Base-by-base conservation (phyloP, 2,113 vertebrate species). In the Scomber scombrus region DNA sequence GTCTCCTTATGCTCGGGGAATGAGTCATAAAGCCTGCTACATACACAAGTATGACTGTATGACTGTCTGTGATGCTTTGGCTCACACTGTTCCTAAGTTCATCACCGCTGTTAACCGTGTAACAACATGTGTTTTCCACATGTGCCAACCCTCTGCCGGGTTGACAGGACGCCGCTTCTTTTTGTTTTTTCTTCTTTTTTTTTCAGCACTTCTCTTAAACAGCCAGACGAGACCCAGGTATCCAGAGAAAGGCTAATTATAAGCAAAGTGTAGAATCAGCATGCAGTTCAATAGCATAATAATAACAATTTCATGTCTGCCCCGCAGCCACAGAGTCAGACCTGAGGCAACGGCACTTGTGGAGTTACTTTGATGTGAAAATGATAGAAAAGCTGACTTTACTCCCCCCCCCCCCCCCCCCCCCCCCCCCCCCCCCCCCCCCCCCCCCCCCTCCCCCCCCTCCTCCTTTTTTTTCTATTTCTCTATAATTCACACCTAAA, bases 241-340 rank as follows among this genome's bases (percentile, higher is more conserved):
- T 74, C 80, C 79, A 88, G 81, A 89, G 75, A 88, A 88, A 81
- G 66, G 64, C 88, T 92, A 91, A 94, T 94, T 93, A 93, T 87
- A 47, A 84, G 88, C 85, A 89, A 84, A 91, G 88, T 89, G 91
- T 92, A 54, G 90, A 88, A 93, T 91, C 91, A 91, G 93, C 92
- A 89, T 84, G 88, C 90, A 80, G 89, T 90, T 94, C 88, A 93
- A 81, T 87, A 84, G 93, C 90, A 91, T 91, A 84, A 93, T 95
- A 93, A 95, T 94, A 94, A 93, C 91, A 93, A 87, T 91, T 93
- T 93, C 89, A 93, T 93, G 94, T 95, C 84, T 92, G 89, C 93
- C 94, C 94, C 50, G 88, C 89, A 93, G 94, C 93, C 91, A 89
- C 86, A 56, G 81, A 87, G 89, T 87, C 88, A 83, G 81, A 91